phyloP scores from a whole-genome alignment of 1,140 invertebrate genomes.

The Zaprionus capensis region DNA sequence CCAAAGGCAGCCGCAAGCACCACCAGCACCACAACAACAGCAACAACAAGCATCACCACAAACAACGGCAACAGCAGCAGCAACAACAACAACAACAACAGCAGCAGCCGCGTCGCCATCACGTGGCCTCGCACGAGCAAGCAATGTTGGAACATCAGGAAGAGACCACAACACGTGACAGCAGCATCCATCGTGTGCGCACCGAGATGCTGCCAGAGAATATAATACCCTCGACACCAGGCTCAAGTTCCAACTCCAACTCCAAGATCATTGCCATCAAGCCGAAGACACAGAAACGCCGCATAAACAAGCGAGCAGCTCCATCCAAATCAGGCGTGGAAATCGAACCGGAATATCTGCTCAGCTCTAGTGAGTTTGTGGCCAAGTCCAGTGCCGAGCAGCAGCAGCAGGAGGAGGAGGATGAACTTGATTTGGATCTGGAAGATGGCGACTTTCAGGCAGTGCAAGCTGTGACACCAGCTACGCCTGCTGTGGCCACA shows the following conservation, averaged over 20 bases:
- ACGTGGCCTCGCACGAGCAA: slow-evolving; percentile 71
- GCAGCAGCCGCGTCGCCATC: slow-evolving; percentile 62
- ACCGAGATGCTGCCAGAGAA: slow-evolving; percentile 73
- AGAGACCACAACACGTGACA: slow-evolving; percentile 77
- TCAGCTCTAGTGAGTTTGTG: slow-evolving; percentile 70
- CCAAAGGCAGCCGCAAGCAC: slow-evolving; percentile 29
- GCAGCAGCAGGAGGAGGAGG: slow-evolving; percentile 45
- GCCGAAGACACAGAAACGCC: slow-evolving; percentile 69
- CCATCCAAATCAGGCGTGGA: slow-evolving; percentile 55
- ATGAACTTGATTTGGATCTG: slow-evolving; percentile 54
- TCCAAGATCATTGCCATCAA: slow-evolving; percentile 84
- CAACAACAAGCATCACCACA: slow-evolving; percentile 64
- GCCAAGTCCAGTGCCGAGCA: slow-evolving; percentile 54
- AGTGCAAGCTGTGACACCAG: slow-evolving; percentile 52
- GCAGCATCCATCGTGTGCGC: slow-evolving; percentile 80
- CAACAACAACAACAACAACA: slow-evolving; percentile 51
- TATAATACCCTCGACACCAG: slow-evolving; percentile 76
- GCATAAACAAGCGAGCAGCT: slow-evolving; percentile 53
- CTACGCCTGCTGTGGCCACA: slow-evolving; percentile 10
- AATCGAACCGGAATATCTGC: slow-evolving; percentile 80
- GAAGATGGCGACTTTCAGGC: slow-evolving; percentile 64
- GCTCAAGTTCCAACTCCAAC: slow-evolving; percentile 54
- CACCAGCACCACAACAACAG: slow-evolving; percentile 41
- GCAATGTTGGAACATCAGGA: slow-evolving; percentile 60
- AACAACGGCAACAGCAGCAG: slow-evolving; percentile 49